Base-by-base conservation (phyloP, 2,113 vertebrate species). In the Macheiramphus alcinus region DNA sequence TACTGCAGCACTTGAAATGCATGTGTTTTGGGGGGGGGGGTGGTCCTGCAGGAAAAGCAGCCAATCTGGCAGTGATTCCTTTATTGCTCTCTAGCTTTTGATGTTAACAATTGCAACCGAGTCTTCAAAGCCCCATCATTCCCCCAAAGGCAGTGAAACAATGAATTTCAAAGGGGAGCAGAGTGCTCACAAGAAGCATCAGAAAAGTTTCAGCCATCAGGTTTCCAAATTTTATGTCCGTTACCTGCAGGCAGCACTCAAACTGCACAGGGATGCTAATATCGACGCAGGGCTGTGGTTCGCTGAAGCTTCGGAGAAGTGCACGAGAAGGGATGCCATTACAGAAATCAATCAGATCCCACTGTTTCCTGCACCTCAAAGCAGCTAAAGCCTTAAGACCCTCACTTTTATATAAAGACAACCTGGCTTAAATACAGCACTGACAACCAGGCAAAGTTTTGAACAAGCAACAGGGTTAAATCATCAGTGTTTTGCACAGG, bases 201-300 rank as follows among this genome's bases (percentile, higher is more conserved):
- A 48, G 17, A 43, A 15, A 26, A 6, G 11, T 27, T 50, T 42
- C 56, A 48, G n/a, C n/a, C 42, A 32, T 13, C 25, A 19, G 48
- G 31, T 32, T 78, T 56, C 56, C 36, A 43, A 62, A 65, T 27
- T 43, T 14, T 7, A 1, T 9, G 20, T 20, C 45, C 1, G 0
- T 53, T 34, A 59, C 11, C 50, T 9, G 15, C 58, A 72, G 48
- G n/a, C 63, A 84, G 55, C 23, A 10, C 55, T 55, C 63, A 7
- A 32, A 14, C 42, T 18, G 18, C 73, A 13, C 34, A 6, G 43
- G 32, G 50, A 45, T 58, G 43, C 25, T 2, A 6, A n/a, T 12
- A 29, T 13, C 11, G 2, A 6, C 1, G 0, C 8, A 15, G 36
- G 32, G 31, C 67, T 22, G 31, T 17, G 25, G 11, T 12, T 19